These are phyloP conservation scores for Trachelus iudaicus DNA, from an alignment of 2,888 invertebrate species.

Conservation along the genomic window DNA sequence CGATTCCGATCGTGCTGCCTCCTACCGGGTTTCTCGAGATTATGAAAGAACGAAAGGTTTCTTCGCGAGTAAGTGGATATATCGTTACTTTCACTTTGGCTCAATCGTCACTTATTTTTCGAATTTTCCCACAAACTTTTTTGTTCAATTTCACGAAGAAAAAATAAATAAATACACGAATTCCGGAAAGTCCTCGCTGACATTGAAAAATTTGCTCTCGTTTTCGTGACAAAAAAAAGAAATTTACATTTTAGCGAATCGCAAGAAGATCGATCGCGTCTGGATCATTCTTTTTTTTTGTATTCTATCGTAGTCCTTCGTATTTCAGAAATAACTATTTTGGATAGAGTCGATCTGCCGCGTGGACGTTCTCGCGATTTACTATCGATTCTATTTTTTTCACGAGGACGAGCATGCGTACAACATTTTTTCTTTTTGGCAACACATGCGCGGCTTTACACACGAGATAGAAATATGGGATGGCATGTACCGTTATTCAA, in stretches of 20 bases:
- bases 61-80: not conserved
- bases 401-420: not conserved
- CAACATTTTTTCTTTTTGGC: not conserved
- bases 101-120: not conserved
- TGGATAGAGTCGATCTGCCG: not conserved
- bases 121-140: not conserved
- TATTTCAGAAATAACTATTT: not conserved
- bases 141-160: not conserved
- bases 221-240: not conserved
- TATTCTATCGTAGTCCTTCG: not conserved
- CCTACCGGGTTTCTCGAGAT: not conserved
- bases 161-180: conserved; percentile 4
- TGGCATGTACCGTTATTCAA: not conserved
- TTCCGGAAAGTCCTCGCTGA: not conserved
- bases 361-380: not conserved
- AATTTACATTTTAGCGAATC: not conserved
- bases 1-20: not conserved
- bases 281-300: not conserved
- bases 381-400: not conserved
- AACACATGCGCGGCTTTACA: not conserved
- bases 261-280: not conserved
- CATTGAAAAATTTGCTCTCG: not conserved
- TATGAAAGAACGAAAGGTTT: not conserved
- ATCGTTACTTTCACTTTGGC: not conserved
- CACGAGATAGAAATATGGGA: not conserved